Conservation (phyloP, 2,113 vertebrate genomes). For the Cariama cristata region DNA sequence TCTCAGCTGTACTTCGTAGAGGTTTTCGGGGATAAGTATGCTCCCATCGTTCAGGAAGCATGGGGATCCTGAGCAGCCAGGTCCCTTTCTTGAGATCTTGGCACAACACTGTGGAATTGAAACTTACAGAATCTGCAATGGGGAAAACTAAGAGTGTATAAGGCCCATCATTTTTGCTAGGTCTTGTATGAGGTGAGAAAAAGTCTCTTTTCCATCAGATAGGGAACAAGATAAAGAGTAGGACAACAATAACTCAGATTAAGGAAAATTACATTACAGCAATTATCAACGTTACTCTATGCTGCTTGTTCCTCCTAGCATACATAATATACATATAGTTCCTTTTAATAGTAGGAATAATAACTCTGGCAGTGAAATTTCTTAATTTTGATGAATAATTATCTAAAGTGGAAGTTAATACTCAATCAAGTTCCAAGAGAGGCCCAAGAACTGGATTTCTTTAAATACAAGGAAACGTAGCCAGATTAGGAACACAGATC, state of each 20-base stretch:
- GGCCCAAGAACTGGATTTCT: not conserved
- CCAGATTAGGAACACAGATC: not conserved
- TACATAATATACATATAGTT: not conserved
- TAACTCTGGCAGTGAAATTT: not conserved
- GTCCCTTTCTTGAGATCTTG: not conserved
- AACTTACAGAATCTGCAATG: not conserved
- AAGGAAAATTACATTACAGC: not conserved
- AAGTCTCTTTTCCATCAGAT: not conserved
- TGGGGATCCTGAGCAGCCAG: not conserved
- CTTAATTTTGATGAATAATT: not conserved
- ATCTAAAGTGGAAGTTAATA: not conserved
- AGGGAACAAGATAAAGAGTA: not conserved
- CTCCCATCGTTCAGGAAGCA: not conserved
- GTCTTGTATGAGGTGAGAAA: not conserved
- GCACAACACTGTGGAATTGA: rapidly evolving
- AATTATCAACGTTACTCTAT: not conserved
- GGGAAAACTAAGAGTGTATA: not conserved
- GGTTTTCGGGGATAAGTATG: not conserved
- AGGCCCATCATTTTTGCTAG: not conserved
- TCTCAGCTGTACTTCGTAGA: not conserved
- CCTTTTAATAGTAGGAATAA: not conserved
- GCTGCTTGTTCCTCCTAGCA: not conserved
- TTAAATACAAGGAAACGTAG: not conserved
- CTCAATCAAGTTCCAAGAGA: not conserved
- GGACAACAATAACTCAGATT: not conserved